Evolutionary conservation across 2,888 invertebrate species (phyloP).

Genomic region (Aplocera efformata): DNA sequence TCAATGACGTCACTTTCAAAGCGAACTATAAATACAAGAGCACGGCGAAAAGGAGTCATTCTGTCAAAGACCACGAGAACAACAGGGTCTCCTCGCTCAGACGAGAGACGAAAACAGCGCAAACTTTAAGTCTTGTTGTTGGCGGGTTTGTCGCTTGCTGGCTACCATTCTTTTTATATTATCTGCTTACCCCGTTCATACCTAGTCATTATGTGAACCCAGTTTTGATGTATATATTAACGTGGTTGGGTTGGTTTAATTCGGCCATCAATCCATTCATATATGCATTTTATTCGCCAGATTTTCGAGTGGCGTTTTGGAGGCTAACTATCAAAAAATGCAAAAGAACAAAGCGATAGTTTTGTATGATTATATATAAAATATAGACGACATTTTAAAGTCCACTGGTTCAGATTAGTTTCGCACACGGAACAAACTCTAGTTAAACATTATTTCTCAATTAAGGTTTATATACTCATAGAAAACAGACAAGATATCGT

Average conservation of each 20-base stretch:
- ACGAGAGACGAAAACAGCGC: slow-evolving; percentile 92
- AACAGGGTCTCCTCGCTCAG: slow-evolving; percentile 85
- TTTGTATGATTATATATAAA: not conserved
- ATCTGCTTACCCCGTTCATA: slow-evolving; percentile 89
- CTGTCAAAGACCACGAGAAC: slow-evolving; percentile 78
- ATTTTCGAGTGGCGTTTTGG: slow-evolving; percentile 93
- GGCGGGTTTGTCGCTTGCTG: slow-evolving; percentile 94
- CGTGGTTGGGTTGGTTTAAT: slow-evolving; percentile 95
- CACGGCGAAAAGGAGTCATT: slow-evolving; percentile 69
- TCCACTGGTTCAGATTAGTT: too few relatives aligned
- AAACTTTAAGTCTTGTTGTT: slow-evolving; percentile 91
- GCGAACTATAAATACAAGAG: slow-evolving; percentile 67
- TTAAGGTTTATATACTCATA: too few relatives aligned
- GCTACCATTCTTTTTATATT: slow-evolving; percentile 93
- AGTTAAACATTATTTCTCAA: too few relatives aligned
- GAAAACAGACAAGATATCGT: too few relatives aligned
- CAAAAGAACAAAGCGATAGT: slow-evolving; percentile 61
- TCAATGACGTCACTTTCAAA: slow-evolving; percentile 69
- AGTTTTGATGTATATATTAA: slow-evolving; percentile 86
- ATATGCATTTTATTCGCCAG: slow-evolving; percentile 93
- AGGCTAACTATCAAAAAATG: slow-evolving; percentile 87
- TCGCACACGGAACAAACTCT: too few relatives aligned
- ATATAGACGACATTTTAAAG: too few relatives aligned
- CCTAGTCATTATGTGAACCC: slow-evolving; percentile 81
- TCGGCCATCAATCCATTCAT: slow-evolving; percentile 95